Percentiles rank a stretch among this genome's conserved stretches.
These are phyloP conservation scores for Cossypha niveicapilla DNA, from an alignment of 2,797 vertebrate genomes.

Conservation along the genomic window DNA sequence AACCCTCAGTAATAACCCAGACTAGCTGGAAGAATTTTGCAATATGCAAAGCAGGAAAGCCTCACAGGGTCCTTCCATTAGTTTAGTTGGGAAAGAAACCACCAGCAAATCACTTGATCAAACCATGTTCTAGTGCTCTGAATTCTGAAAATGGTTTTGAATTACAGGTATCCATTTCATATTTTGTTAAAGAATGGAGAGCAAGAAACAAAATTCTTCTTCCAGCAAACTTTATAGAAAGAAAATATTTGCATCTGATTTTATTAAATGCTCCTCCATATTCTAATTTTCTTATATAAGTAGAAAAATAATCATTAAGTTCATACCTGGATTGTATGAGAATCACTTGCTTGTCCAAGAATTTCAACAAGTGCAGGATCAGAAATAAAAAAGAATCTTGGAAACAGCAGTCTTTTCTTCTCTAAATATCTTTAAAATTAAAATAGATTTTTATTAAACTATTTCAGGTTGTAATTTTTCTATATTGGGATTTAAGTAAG, in stretches of 20 bases:
- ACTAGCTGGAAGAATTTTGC: neutral
- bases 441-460: neutral
- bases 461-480: neutral
- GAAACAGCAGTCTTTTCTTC: slow-evolving; percentile 78
- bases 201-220: neutral
- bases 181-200: neutral
- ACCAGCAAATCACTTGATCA: neutral
- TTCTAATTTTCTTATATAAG: neutral
- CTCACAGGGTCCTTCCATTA: neutral
- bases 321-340: slow-evolving; percentile 78
- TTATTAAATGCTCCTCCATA: neutral
- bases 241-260: neutral
- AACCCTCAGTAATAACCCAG: neutral
- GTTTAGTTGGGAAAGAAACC: neutral
- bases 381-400: slow-evolving; percentile 80
- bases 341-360: slow-evolving; percentile 81
- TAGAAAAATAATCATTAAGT: neutral
- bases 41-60: neutral
- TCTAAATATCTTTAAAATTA: slow-evolving; percentile 75
- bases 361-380: slow-evolving; percentile 80
- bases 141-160: neutral
- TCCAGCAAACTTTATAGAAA: neutral
- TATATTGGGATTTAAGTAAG: neutral
- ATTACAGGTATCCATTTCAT: neutral
- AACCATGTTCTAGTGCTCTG: neutral